These are phyloP conservation scores for Adrianichthys oophorus DNA, from an alignment of 2,797 vertebrate species.

Conservation along the genomic window DNA sequence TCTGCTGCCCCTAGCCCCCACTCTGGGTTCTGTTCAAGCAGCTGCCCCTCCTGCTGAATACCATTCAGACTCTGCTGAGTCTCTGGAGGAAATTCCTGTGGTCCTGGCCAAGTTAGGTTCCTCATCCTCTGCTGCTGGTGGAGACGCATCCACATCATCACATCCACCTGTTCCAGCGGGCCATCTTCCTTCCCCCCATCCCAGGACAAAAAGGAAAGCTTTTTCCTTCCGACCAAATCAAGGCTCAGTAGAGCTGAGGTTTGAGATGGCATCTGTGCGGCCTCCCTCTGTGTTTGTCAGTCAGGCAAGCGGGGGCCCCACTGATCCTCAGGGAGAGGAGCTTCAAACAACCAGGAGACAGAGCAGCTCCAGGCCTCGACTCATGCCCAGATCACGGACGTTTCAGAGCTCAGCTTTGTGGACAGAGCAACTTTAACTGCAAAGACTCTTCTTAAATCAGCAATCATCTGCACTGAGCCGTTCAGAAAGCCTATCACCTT, in stretches of 20 bases:
- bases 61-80: slow-evolving; percentile 88
- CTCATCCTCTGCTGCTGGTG: slow-evolving; percentile 39
- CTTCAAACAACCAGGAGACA: slow-evolving; percentile 48
- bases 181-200: slow-evolving; percentile 57
- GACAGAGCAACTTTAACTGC: slow-evolving; percentile 13
- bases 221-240: slow-evolving; percentile 26
- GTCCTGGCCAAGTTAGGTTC: slow-evolving; percentile 85
- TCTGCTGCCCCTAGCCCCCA: slow-evolving; percentile 57
- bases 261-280: slow-evolving; percentile 74
- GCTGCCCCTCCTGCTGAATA: slow-evolving; percentile 81
- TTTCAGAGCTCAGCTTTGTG: slow-evolving; percentile 25
- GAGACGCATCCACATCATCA: not conserved
- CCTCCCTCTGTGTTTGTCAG: slow-evolving; percentile 82
- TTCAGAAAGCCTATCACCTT: too few relatives aligned
- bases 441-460: too few relatives aligned
- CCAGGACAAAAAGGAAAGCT: slow-evolving; percentile 72
- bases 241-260: slow-evolving; percentile 44
- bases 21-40: slow-evolving; percentile 63
- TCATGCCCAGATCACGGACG: slow-evolving; percentile 6
- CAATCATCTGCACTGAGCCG: too few relatives aligned
- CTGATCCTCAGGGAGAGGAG: slow-evolving; percentile 14
- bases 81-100: slow-evolving; percentile 91
- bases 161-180: slow-evolving; percentile 9
- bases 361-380: not conserved
- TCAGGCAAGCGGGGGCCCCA: slow-evolving; percentile 76